Conservation (phyloP, 1,140 invertebrate genomes). For the Conopomorpha cramerella region DNA sequence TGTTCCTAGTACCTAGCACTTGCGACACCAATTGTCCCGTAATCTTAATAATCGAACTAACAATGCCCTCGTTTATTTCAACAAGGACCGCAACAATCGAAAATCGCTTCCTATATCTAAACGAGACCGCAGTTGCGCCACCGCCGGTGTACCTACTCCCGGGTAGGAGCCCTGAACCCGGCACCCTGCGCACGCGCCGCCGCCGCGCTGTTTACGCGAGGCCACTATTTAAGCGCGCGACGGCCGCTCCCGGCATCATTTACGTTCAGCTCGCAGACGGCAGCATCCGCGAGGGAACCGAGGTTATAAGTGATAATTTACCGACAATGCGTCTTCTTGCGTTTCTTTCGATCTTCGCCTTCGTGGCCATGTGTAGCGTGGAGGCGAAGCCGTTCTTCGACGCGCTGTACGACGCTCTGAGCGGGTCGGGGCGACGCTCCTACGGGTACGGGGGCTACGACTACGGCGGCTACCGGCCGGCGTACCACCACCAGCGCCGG, state of each 20-base stretch:
- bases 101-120: too few relatives aligned
- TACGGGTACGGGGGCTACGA: conserved; percentile 37
- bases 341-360: conserved; percentile 14
- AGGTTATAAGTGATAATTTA: conserved; percentile 40
- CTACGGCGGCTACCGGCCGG: conserved; percentile 14
- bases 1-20: too few relatives aligned
- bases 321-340: conserved; percentile 27
- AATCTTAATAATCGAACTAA: too few relatives aligned
- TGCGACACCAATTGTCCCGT: too few relatives aligned
- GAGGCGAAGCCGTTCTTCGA: conserved; percentile 43
- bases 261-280: conserved; percentile 36
- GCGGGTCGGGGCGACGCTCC: conserved; percentile 32
- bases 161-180: conserved; percentile 48
- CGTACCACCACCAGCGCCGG: conserved; percentile 16
- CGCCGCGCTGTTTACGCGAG: conserved; percentile 37
- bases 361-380: too few relatives aligned
- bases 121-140: too few relatives aligned
- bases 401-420: conserved; percentile 45
- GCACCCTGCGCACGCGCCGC: conserved; percentile 35
- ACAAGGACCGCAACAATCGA: too few relatives aligned
- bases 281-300: conserved; percentile 44
- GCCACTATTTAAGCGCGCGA: conserved; percentile 48
- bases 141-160: too few relatives aligned
- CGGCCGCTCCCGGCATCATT: conserved; percentile 45
- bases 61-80: too few relatives aligned